These are phyloP conservation scores for Aphrophora alni DNA, from an alignment of 2,888 invertebrate genomes.

Conservation along the genomic window DNA sequence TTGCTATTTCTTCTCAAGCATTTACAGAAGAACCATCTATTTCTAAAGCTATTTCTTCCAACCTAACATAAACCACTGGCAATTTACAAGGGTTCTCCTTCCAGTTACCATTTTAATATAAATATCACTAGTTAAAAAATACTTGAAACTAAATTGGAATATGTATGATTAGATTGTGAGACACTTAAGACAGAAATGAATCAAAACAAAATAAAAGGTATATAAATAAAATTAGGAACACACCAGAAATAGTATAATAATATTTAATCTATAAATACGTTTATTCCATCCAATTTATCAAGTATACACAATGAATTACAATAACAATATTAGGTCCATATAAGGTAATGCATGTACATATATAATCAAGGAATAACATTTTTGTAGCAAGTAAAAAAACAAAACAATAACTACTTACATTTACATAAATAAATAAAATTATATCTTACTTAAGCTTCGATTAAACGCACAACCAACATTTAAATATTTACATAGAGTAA, in stretches of 20 bases:
- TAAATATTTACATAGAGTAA: not conserved
- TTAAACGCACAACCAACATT: not conserved
- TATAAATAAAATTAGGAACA: no score
- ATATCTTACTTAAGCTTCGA: not conserved
- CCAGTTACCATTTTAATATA: no score
- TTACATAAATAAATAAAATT: not conserved
- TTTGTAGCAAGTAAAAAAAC: not conserved
- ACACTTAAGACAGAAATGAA: no score
- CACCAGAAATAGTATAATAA: not conserved
- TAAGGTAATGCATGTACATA: not conserved
- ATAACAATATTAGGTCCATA: not conserved
- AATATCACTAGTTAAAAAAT: no score
- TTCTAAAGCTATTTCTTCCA: no score
- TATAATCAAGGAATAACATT: not conserved
- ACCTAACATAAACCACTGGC: no score
- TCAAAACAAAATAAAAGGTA: no score
- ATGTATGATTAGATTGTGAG: no score
- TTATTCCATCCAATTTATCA: not conserved
- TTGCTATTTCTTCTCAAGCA: no score
- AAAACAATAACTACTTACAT: not conserved
- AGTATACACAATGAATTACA: slow-evolving; percentile 5
- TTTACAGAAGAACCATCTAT: no score
- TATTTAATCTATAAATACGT: slow-evolving; percentile 2
- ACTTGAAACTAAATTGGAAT: no score
- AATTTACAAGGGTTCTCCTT: no score